phyloP scores from a whole-genome alignment of 2,888 invertebrate species.

The Gymnocheta viridis region DNA sequence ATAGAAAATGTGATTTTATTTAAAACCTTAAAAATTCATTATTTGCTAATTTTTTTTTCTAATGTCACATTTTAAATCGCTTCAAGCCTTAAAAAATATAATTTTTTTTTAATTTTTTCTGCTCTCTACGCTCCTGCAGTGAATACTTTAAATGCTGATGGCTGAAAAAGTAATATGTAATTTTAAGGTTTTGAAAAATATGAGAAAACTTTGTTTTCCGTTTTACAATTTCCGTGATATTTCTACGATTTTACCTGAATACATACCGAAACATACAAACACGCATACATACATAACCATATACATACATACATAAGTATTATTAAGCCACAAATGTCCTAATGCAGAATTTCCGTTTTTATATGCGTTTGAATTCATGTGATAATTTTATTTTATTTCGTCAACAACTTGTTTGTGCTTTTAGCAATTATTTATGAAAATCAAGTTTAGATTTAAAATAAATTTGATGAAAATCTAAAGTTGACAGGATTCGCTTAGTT shows the following conservation, averaged over 20 bases:
- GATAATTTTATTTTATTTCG: background rate
- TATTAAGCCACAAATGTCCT: background rate
- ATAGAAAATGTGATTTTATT: too few relatives aligned
- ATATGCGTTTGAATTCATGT: background rate
- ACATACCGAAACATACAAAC: background rate
- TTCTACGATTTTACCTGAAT: background rate
- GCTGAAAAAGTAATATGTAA: background rate
- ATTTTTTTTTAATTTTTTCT: too few relatives aligned
- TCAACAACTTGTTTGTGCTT: background rate
- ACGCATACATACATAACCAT: background rate
- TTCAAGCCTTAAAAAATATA: too few relatives aligned
- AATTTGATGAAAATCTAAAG: too few relatives aligned
- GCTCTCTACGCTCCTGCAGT: background rate
- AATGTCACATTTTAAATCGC: too few relatives aligned
- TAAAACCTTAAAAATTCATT: background rate
- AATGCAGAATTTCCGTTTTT: background rate
- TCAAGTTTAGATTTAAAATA: too few relatives aligned
- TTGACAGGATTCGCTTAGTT: too few relatives aligned
- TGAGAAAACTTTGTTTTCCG: background rate
- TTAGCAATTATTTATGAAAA: too few relatives aligned
- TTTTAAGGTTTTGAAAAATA: background rate
- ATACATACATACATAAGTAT: background rate
- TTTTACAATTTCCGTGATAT: background rate
- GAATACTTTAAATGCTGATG: background rate
- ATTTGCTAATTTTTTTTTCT: too few relatives aligned